Base-by-base conservation (phyloP, 2,888 invertebrate genomes). In the Tubulanus polymorphus region DNA sequence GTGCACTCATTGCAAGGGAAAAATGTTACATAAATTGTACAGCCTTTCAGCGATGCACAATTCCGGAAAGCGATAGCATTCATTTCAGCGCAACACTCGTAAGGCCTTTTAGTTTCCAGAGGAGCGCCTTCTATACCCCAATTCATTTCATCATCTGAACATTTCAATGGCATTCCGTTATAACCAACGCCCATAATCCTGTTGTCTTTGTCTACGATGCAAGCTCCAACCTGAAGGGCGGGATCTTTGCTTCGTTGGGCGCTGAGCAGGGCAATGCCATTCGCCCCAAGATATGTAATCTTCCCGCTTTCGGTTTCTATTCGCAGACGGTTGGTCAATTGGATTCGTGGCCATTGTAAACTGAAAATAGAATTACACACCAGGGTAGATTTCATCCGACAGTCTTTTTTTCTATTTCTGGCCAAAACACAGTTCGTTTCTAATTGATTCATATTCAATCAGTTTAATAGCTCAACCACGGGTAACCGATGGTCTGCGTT, bases 1-100 rank as follows among this genome's bases (percentile, higher is more conserved):
- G 96, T 91, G 81, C 97, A 99, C 79, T 96, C 95, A 74, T 96
- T 95, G 78, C 97, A 99, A 0, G 97, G 97, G 78, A 96, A 97
- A 23, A 94, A 80, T 0, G 88, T 89, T 0, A 93, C 91, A 74
- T 93, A 99, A 0, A 99, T 86, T 0, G 85, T 85, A 71, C 93
- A 92, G 62, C 86, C 85, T 65, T 85, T 86, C 0, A 94, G 83
- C 80, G 89, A 86, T 0, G 85, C 83, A 0, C 85, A 83, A 75
- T 92, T 93, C 76, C 89, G 92, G 77, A 96, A 97, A 18, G 96
- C 72, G 63, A 99, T 90, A 1, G 97, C 97, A 81, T 99, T 99
- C 81, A 95, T 85, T 83, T 99, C 97, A 2, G 97, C 97, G 81
- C 99, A 97, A 63, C 95, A 95, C 0, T 97, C 97, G 92, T 79